A percentile compares a stretch with the other conserved stretches of the same genome.
Evolutionary conservation across 1,140 invertebrate species (phyloP).

Genomic region (Cydia fagiglandana): DNA sequence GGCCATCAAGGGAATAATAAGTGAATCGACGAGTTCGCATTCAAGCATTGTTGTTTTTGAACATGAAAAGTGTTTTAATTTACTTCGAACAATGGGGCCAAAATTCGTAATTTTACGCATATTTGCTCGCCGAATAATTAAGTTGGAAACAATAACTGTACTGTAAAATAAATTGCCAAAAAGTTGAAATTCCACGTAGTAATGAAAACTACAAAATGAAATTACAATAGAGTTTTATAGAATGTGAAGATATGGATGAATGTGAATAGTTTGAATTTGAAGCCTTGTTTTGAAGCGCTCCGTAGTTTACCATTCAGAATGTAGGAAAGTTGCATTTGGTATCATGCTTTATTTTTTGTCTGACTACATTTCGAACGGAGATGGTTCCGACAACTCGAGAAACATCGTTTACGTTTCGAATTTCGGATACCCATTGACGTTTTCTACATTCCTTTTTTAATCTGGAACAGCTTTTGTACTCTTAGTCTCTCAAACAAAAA

Average conservation of each 20-base stretch:
- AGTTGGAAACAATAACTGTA: slow-evolving; percentile 21
- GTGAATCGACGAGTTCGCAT: slow-evolving; percentile 42
- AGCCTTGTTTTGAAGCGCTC: neutral
- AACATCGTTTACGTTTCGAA: slow-evolving; percentile 64
- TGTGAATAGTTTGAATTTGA: neutral
- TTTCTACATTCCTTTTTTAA: slow-evolving; percentile 46
- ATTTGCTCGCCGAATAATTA: slow-evolving; percentile 25
- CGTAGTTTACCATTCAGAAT: neutral
- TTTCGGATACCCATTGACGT: slow-evolving; percentile 64
- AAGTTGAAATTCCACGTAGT: slow-evolving; percentile 1
- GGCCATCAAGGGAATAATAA: slow-evolving; percentile 47
- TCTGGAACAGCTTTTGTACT: slow-evolving; percentile 46
- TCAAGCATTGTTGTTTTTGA: slow-evolving; percentile 40
- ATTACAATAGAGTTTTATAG: neutral
- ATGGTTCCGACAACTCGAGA: slow-evolving; percentile 45
- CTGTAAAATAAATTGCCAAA: slow-evolving; percentile 11
- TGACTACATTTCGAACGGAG: slow-evolving; percentile 49
- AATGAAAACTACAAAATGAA: neutral
- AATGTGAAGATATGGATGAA: neutral
- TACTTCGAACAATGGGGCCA: slow-evolving; percentile 54
- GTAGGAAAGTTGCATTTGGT: slow-evolving; percentile 36
- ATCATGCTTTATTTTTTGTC: slow-evolving; percentile 51
- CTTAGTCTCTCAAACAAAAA: slow-evolving; percentile 37
- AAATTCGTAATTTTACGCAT: slow-evolving; percentile 37
- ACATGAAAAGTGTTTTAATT: slow-evolving; percentile 53